Evolutionary conservation across 2,113 vertebrate species (phyloP).

Genomic region (Pan paniscus): DNA sequence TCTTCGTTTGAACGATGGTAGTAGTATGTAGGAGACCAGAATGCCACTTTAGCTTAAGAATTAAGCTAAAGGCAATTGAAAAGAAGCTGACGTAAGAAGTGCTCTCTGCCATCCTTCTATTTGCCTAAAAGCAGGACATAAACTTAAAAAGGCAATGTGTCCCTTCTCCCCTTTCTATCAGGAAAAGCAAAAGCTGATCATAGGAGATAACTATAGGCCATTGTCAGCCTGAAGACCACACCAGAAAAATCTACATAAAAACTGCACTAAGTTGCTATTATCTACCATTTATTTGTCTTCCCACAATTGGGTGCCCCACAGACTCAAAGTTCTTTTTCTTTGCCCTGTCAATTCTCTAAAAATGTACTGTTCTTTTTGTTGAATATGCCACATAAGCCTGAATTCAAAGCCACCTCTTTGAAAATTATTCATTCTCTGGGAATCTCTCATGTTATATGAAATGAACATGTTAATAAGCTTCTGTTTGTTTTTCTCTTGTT

Average conservation of each 20-base stretch:
- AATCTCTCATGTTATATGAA: background rate
- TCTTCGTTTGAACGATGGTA: background rate
- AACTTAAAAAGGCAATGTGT: background rate
- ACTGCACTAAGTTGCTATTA: too few species aligned
- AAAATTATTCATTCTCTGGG: background rate
- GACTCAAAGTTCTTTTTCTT: background rate
- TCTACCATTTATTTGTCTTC: too few species aligned
- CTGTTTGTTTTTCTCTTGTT: background rate
- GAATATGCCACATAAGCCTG: background rate
- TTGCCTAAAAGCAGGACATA: background rate
- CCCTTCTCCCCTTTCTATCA: too few species aligned
- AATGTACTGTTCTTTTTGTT: background rate
- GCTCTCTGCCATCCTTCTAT: accelerated
- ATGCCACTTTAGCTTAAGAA: background rate
- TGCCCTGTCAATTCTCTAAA: background rate
- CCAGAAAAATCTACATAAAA: background rate
- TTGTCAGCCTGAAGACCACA: background rate
- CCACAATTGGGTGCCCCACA: background rate
- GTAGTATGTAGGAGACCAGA: background rate
- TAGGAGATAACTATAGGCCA: background rate
- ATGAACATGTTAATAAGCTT: background rate
- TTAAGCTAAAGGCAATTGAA: background rate
- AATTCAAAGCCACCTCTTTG: background rate
- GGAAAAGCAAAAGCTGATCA: background rate
- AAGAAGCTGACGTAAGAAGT: background rate